Evolutionary conservation across 92 coral and sea anemone species (phyloP), one percentile per base, ranked within the genome.

Genomic region (Metridium senile): DNA sequence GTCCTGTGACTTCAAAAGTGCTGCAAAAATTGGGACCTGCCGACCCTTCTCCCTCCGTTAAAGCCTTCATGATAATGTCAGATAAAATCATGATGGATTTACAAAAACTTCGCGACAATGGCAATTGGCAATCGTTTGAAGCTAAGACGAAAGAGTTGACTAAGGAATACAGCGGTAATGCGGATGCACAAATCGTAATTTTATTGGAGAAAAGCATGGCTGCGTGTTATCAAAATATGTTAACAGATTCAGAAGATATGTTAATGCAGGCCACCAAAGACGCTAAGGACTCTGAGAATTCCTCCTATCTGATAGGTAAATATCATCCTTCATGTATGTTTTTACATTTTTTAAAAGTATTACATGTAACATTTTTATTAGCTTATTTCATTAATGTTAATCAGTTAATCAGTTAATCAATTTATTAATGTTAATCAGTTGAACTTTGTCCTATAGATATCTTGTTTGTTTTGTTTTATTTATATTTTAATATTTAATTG

Each of bases 31-130:
- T 73, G 1, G 31, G 56, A 16, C 70, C 62, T 17, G 65, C 84
- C 0, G 72, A 67, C 45, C 62, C 64, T 2, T 78, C 84, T 17
- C 84, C 58, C 30, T 27, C 46, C 13, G 51, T 53, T 57, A 28
- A 17, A 21, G 33, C 57, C 26, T 28, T 78, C 45, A 47, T 56
- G 21, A 17, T 26, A 46, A 65, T 72, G 21, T 84, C 88, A 0
- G 81, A 78, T 71, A 51, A 52, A 26, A 73, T 89, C 33, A 89
- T 89, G 93, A 82, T 43, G 33, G 49, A 74, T n/a, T 65, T 89
- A 11, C 93, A 89, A 49, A 62, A 71, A 3, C 77, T 66, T 28
- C 90, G 93, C 30, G 93, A 89, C 71, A 89, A 89, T 28, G 93
- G 88, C 9, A 53, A 32, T 51, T 89, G 93, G 93, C 80, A 25